Evolutionary conservation across 2,113 vertebrate species (phyloP), one percentile per base, ranked within the genome.

Genomic region (Ancistrus triradiatus): DNA sequence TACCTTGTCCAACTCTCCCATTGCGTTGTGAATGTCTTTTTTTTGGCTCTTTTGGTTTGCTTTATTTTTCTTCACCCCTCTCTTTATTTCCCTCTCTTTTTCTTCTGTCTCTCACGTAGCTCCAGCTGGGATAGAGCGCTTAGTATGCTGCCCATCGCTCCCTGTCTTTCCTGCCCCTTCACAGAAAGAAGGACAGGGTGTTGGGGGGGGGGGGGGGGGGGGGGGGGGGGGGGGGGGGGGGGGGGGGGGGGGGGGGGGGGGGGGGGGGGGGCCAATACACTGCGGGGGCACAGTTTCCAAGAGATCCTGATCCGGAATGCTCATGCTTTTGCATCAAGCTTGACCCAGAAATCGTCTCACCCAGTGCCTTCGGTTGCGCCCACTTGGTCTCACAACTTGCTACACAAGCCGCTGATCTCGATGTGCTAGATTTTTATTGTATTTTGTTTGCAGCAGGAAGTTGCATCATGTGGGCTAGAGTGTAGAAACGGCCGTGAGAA

Each of bases 81-180:
- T 38, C 52, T 17, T 44, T 48, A 21, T 57, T 46, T 43, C 35
- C 15, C 43, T 14, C 33, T 10, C 55, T n/a, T 60, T 56, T 60
- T 57, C n/a, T n/a, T 47, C 38, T 38, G 49, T 53, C 24, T 37
- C 56, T 77, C 64, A 56, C 66, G 22, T 67, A 68, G 53, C 59
- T 57, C 70, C 78, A 77, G 75, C 71, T 72, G 73, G 73, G 65
- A 58, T 50, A 50, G 19, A 51, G 69, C 76, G 66, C 69, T 80
- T 80, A 80, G 78, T 80, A 80, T 80, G 75, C 78, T 74, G 56
- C 19, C 59, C 40, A 61, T 37, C 33, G 37, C 68, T 64, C 68
- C 52, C 31, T 40, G 66, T 51, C 68, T 74, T 66, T 76, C 73
- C 75, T 76, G 74, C 58, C 33, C 66, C 70, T 58, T 59, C 33